Conservation (phyloP, 2,113 vertebrate species). For the Raphicerus campestris region DNA sequence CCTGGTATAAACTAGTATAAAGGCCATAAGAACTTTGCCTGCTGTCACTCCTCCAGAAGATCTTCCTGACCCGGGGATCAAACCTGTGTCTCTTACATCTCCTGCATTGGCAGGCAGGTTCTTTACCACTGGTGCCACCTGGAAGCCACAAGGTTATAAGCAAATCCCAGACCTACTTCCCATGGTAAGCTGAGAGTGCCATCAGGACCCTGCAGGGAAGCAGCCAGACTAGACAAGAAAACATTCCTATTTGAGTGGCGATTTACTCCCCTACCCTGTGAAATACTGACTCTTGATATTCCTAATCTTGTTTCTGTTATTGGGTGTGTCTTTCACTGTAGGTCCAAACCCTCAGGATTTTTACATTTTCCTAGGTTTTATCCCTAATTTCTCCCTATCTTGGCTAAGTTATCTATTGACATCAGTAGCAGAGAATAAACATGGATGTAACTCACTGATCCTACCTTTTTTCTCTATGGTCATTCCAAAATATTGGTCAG, state of each 20-base stretch:
- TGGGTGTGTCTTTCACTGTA: not conserved
- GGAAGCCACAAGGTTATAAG: not conserved
- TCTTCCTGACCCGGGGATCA: not conserved
- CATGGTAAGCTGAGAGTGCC: not conserved
- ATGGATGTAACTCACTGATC: not conserved
- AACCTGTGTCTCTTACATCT: not conserved
- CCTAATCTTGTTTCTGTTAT: not conserved
- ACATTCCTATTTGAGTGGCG: not conserved
- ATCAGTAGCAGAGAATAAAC: not conserved
- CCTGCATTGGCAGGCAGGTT: not conserved
- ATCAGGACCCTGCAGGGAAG: not conserved
- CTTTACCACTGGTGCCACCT: not conserved
- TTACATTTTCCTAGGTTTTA: not conserved
- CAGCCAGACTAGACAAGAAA: not conserved
- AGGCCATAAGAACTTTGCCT: not conserved
- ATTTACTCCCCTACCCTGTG: not conserved
- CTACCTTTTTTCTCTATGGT: not conserved
- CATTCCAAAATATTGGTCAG: not conserved
- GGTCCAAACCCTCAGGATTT: not conserved
- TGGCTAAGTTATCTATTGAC: not conserved
- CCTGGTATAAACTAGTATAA: not conserved
- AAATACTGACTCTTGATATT: not conserved
- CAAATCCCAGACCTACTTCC: not conserved
- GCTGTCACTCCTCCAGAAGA: not conserved
- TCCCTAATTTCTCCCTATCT: not conserved